These are phyloP conservation scores for Amblyopsis hoosieri DNA, from an alignment of 2,797 vertebrate species.

Conservation along the genomic window DNA sequence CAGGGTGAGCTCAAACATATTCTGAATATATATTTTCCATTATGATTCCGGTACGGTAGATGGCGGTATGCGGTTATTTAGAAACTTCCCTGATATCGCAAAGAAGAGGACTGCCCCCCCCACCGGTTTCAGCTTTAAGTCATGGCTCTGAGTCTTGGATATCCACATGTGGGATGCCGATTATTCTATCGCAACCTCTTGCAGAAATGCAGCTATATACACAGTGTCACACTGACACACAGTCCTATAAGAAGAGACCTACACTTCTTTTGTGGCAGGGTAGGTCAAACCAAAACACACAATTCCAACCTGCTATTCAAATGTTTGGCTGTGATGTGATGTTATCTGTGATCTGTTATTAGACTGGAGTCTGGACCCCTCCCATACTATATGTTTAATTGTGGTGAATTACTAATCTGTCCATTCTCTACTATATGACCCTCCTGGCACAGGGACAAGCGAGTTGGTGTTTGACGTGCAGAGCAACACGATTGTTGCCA, in stretches of 20 bases:
- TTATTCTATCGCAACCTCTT: constrained; percentile 28
- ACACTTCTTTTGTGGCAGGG: constrained; percentile 40
- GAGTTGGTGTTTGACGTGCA: constrained; percentile 31
- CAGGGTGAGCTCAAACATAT: no score
- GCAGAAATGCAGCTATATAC: constrained; percentile 9
- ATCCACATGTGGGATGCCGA: constrained; percentile 27
- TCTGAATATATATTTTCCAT: no score
- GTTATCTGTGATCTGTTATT: no score
- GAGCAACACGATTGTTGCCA: constrained; percentile 24
- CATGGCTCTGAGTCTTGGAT: constrained; percentile 45
- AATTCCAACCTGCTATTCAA: no score
- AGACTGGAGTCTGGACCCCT: no score
- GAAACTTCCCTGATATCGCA: no score
- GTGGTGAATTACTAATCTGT: neutral
- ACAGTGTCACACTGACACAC: constrained; percentile 22
- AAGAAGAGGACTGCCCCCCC: neutral
- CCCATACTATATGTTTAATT: no score
- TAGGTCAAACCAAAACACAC: constrained; percentile 56
- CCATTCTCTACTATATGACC: neutral
- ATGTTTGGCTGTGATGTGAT: no score
- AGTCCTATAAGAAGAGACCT: constrained; percentile 6
- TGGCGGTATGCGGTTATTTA: no score
- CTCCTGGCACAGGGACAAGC: constrained; percentile 41
- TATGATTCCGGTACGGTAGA: no score
- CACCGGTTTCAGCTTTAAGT: constrained; percentile 37